Conservation (phyloP, 2,888 invertebrate genomes). For the Amblyjoppa proteus region DNA sequence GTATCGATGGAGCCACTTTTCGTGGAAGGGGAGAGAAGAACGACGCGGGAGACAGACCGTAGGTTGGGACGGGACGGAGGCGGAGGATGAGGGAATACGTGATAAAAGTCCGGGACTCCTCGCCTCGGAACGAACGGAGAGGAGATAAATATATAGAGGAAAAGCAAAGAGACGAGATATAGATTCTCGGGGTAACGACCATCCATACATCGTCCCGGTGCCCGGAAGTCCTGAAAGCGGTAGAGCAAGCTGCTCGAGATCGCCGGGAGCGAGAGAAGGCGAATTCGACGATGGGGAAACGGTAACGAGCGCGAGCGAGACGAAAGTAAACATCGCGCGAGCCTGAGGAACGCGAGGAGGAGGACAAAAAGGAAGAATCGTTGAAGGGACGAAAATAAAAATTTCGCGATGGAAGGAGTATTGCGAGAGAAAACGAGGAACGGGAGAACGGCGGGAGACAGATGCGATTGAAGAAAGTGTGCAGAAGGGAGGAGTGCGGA, state of each 20-base stretch:
- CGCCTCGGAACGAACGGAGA: constrained; percentile 33
- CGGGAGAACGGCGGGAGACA: constrained; percentile 52
- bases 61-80: constrained; percentile 51
- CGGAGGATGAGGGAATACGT: constrained; percentile 51
- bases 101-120: constrained; percentile 47
- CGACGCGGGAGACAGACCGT: constrained; percentile 17
- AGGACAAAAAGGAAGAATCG: constrained; percentile 11
- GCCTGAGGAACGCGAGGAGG: constrained; percentile 22
- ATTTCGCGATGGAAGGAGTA: constrained; percentile 33
- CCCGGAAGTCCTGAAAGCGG: constrained; percentile 56
- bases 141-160: constrained; percentile 40
- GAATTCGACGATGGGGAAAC: constrained; percentile 39
- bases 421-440: constrained; percentile 38
- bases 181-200: constrained; percentile 70
- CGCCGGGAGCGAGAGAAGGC: constrained; percentile 27
- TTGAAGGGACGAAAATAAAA: constrained; percentile 43
- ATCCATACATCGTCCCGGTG: constrained; percentile 67
- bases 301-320: constrained; percentile 1
- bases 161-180: constrained; percentile 60
- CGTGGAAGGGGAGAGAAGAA: constrained; percentile 35
- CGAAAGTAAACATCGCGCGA: constrained; percentile 37
- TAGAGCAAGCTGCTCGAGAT: constrained; percentile 57
- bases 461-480: constrained; percentile 14
- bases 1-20: constrained; percentile 53
- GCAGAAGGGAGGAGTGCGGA: constrained; percentile 12